Conservation (phyloP, 2,113 vertebrate species). For the Ageneiosus marmoratus region DNA sequence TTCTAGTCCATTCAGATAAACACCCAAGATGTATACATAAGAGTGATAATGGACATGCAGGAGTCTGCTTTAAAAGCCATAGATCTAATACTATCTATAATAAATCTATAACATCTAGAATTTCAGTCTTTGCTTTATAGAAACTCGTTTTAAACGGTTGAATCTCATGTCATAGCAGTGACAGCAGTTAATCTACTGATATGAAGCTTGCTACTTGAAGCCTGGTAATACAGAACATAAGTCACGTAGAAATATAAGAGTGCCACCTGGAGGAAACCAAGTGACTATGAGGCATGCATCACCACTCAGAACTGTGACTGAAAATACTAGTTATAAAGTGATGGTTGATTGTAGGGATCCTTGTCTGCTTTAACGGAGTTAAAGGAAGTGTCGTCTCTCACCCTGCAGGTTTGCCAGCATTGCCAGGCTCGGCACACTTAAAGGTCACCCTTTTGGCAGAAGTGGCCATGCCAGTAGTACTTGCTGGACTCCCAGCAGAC, state of each 20-base stretch:
- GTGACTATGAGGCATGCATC: background rate
- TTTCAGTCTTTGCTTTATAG: background rate
- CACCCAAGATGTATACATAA: background rate
- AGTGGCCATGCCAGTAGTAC: slow-evolving; percentile 54
- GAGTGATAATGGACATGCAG: background rate
- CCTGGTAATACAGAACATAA: background rate
- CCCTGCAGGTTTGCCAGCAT: slow-evolving; percentile 69
- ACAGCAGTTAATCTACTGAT: background rate
- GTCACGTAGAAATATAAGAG: slow-evolving; percentile 48
- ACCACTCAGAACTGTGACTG: background rate
- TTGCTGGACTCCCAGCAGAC: slow-evolving; percentile 62
- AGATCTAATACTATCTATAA: background rate
- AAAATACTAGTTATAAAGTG: background rate
- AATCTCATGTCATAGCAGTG: background rate
- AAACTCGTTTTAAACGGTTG: background rate
- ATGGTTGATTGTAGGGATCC: background rate
- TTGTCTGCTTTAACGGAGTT: background rate
- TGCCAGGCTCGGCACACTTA: slow-evolving; percentile 75
- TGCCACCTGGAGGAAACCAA: slow-evolving; percentile 63
- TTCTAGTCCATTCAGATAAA: background rate
- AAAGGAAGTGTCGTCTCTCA: slow-evolving; percentile 51
- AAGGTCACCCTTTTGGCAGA: slow-evolving; percentile 75
- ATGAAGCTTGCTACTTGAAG: background rate
- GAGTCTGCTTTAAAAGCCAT: background rate
- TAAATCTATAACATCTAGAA: no score